Base-by-base conservation (phyloP, 2,797 vertebrate genomes). In the Parambassis ranga region DNA sequence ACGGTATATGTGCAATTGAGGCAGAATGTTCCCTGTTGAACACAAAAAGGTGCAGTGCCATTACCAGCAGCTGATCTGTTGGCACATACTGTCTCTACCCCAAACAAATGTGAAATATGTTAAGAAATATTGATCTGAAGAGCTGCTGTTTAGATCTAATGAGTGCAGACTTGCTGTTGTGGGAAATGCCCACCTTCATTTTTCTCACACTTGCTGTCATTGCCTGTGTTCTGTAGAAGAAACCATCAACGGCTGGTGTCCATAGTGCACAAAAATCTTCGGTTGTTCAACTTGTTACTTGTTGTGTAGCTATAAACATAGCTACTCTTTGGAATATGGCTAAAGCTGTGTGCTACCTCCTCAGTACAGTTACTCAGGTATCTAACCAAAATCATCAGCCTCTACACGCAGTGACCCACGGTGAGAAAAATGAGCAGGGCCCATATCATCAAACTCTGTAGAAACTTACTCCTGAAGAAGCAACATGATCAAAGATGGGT, bases 341-440 rank as follows among this genome's bases (percentile, higher is more conserved):
- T 56, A 46, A n/a, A 65, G 65, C 73, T 81, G 63, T 81, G 80
- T 82, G 71, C 68, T 85, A 59, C 79, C 63, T 80, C 72, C 79
- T 89, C 82, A 85, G 75, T 81, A 56, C 83, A 88, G 81, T 90
- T 81, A 83, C 89, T 91, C 89, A 89, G 89, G 90, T 90, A 90
- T 90, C 75, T 31, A 84, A 81, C 70, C 74, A 71, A n/a, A 75
- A 75, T 85, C 70, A 85, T 85, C 80, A 86, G 85, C 83, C 82
- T 87, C 83, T 59, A 70, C 65, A 63, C 52, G 62, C 70, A 75
- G 72, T 82, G 78, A 85, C 65, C 46, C 67, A 65, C 73, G 75
- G 66, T 88, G 83, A 82, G 66, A 72, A 65, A 63, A 74, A 76
- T 58, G 31, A 65, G 33, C 50, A 24, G 47, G 51, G 59, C 58